phyloP scores from a whole-genome alignment of 2,113 vertebrate species.

The Dunckerocampus dactyliophorus region DNA sequence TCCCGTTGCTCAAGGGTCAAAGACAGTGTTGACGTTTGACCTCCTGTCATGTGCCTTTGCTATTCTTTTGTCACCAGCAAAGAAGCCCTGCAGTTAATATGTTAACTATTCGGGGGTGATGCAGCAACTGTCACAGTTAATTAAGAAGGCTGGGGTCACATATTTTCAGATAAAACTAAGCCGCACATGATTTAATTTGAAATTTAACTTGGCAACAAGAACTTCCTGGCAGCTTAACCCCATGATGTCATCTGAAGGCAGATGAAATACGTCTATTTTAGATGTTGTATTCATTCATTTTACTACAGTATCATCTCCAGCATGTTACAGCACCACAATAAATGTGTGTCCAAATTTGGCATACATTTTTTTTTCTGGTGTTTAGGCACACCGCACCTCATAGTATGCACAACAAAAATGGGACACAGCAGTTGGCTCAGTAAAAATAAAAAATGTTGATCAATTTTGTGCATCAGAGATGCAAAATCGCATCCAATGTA shows the following conservation, averaged over 20 bases:
- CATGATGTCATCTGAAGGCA: neutral
- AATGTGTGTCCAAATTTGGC: too few relatives aligned
- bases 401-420: too few relatives aligned
- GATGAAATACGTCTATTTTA: too few relatives aligned
- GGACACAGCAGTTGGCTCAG: too few relatives aligned
- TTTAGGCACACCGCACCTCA: too few relatives aligned
- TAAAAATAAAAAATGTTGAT: too few relatives aligned
- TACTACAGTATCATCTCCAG: too few relatives aligned
- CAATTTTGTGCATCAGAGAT: too few relatives aligned
- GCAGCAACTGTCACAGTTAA: neutral
- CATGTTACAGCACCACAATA: too few relatives aligned
- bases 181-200: neutral
- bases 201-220: neutral
- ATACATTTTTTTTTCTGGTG: too few relatives aligned
- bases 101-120: slow-evolving; percentile 11
- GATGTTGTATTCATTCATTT: too few relatives aligned
- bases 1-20: slow-evolving; percentile 6
- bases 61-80: slow-evolving; percentile 8
- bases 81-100: slow-evolving; percentile 8
- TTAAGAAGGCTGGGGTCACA: neutral
- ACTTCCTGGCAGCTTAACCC: neutral
- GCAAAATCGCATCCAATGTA: too few relatives aligned
- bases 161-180: neutral
- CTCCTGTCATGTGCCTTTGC: slow-evolving; percentile 18
- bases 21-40: slow-evolving; percentile 18